Evolutionary conservation across 2,113 vertebrate genomes (phyloP).

Genomic region (Cochlearius cochlearius): DNA sequence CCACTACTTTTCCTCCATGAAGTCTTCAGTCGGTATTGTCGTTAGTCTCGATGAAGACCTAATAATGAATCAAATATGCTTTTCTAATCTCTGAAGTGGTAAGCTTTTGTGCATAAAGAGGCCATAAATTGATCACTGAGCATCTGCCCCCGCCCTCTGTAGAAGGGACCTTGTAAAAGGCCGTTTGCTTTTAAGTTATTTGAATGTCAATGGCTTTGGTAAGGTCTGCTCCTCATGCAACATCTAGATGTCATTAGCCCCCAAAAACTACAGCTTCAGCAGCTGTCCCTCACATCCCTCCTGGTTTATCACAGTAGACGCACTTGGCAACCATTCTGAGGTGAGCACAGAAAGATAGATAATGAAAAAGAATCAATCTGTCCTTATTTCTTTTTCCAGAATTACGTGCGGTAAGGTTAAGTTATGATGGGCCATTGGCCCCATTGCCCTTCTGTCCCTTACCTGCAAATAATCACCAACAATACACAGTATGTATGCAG

Average conservation of each 20-base stretch:
- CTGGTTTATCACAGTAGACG: neutral
- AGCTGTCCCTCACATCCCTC: neutral
- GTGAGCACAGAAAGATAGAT: neutral
- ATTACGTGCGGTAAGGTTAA: neutral
- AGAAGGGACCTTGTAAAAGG: neutral
- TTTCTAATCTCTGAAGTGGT: neutral
- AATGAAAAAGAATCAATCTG: neutral
- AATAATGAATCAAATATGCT: neutral
- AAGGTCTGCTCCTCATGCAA: neutral
- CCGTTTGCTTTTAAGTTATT: neutral
- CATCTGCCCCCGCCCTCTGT: too few relatives aligned
- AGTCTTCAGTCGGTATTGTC: neutral
- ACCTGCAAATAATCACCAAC: neutral
- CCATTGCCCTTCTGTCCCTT: neutral
- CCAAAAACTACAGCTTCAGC: neutral
- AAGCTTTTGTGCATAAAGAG: neutral
- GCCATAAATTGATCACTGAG: neutral
- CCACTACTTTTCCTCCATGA: too few relatives aligned
- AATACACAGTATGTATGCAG: neutral
- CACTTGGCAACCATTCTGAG: neutral
- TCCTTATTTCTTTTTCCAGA: neutral
- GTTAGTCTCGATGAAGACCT: neutral
- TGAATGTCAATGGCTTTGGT: neutral
- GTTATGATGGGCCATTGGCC: neutral
- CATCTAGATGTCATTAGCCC: neutral